A percentile compares a stretch with the other conserved stretches of the same genome.
Evolutionary conservation across 2,113 vertebrate species (phyloP).

Genomic region (cat (Felis catus)): F.catus_Fca126_mat1.0 CM031428.1:27889001-27889500

Average conservation of each 20-base stretch:
- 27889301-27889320: no score
- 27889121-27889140: neutral
- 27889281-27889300: no score
- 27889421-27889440: no score
- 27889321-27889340: no score
- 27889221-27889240: neutral
- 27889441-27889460: no score
- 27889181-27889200: neutral
- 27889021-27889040: neutral
- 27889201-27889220: slow-evolving; percentile 2
- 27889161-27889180: slow-evolving; percentile 24
- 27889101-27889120: neutral
- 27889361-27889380: no score
- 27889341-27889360: no score
- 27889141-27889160: neutral
- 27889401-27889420: no score
- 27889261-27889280: neutral
- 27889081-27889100: neutral
- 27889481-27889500: no score
- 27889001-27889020: slow-evolving; percentile 1
- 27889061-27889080: neutral
- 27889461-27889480: no score
- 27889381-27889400: no score
- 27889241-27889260: neutral
- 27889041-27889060: neutral